Base-by-base conservation (phyloP, 2,113 vertebrate genomes). In the Passer domesticus region DNA sequence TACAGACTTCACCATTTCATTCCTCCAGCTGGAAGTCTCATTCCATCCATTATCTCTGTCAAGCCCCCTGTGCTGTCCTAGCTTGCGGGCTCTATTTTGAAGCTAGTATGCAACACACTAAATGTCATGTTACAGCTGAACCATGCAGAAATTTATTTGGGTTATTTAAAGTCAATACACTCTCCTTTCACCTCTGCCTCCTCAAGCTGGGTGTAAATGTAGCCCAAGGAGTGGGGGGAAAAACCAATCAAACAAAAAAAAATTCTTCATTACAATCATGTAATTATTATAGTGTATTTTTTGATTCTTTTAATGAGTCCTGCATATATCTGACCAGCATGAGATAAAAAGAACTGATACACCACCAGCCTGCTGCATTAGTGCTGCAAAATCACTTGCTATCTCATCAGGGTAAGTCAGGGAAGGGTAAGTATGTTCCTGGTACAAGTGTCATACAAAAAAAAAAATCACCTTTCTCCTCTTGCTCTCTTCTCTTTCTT, bases 21-120 rank as follows among this genome's bases (percentile, higher is more conserved):
- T 90, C 59, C 75, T 96, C 81, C 93, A 92, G 82, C 91, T 95
- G 93, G 93, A 95, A 95, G 87, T 80, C 87, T 80, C 70, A 55
- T 79, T 91, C 53, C 87, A 96, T 97, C 93, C 67, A 92, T 96
- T 94, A 96, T 80, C 58, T 83, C 89, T 74, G 94, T 60, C 95
- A 91, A 66, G 75, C 75, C 82, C 84, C 63, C 82, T 35, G 78
- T 62, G 87, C 70, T 79, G 67, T 49, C 89, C 91, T 87, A 44
- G 73, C 62, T 84, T 66, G 73, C 60, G 91, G 75, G 10, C n/a
- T 92, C 86, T 85, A 59, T 90, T 96, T 90, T 88, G 87, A 83
- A 94, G 74, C 55, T 55, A 69, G 74, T 68, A 46, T 92, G 58
- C 0, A 15, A 39, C 50, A 63, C 46, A 89, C 62, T 89, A 91